Evolutionary conservation across 35 echinoderm and acorn worm species (phyloP).

Genomic region (Apostichopus japonicus): DNA sequence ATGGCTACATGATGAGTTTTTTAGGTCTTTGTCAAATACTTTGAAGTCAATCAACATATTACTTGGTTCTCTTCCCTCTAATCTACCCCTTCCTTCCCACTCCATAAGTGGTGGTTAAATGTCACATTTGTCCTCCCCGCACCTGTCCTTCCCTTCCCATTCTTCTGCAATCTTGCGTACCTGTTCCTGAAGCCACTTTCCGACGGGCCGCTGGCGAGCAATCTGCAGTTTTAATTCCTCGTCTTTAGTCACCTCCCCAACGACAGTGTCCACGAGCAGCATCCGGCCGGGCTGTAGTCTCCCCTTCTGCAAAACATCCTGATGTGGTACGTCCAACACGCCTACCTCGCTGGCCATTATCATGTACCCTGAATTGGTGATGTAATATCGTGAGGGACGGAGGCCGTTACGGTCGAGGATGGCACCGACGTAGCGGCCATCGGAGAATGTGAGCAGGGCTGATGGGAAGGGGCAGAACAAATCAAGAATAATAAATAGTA

Average conservation of each 20-base stretch:
- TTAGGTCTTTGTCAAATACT: too few species aligned
- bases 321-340: constrained; percentile 67
- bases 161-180: constrained; percentile 17
- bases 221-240: constrained; percentile 87
- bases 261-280: constrained; percentile 89
- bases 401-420: constrained; percentile 96
- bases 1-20: too few species aligned
- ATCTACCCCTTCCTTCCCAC: too few species aligned
- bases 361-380: constrained; percentile 95
- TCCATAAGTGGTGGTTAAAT: too few species aligned
- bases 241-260: constrained; percentile 92
- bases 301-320: constrained; percentile 61
- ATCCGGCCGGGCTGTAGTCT: constrained; percentile 94
- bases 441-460: constrained; percentile 95
- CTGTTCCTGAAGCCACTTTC: constrained; percentile 88
- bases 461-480: neutral
- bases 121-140: too few species aligned
- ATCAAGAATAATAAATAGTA: neutral
- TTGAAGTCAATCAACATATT: too few species aligned
- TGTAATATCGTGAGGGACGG: constrained; percentile 96
- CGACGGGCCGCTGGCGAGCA: constrained; percentile 78
- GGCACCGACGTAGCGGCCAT: constrained; percentile 94
- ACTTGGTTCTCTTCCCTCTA: too few species aligned
- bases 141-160: too few species aligned
- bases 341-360: constrained; percentile 97